A percentile compares a stretch with the other conserved stretches of the same genome.
Evolutionary conservation across 1,140 invertebrate species (phyloP).

Genomic region (Zeugodacus cucurbitae): DNA sequence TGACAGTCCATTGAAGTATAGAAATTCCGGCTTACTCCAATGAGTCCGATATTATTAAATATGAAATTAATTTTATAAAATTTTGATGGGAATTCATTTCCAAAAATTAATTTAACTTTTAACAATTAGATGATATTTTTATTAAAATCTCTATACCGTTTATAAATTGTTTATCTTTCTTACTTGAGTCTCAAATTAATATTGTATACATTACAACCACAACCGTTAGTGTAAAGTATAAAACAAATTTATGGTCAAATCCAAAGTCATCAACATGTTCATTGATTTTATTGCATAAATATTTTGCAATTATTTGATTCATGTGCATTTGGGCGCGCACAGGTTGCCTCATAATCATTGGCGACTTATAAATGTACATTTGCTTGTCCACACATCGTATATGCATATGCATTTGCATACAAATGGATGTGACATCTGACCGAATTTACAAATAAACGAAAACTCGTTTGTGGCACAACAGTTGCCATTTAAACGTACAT

Average conservation of each 20-base stretch:
- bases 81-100: too few relatives aligned
- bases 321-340: neutral
- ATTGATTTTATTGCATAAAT: neutral
- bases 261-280: neutral
- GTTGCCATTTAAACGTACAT: neutral
- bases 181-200: too few relatives aligned
- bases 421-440: neutral
- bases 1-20: too few relatives aligned
- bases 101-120: too few relatives aligned
- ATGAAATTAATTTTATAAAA: too few relatives aligned
- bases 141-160: too few relatives aligned
- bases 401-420: neutral
- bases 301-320: neutral
- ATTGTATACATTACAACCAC: neutral
- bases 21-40: too few relatives aligned
- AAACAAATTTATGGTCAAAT: neutral
- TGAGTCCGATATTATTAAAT: too few relatives aligned
- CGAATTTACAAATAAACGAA: neutral
- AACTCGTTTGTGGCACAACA: neutral
- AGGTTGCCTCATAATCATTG: neutral
- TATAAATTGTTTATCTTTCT: too few relatives aligned
- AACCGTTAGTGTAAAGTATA: neutral
- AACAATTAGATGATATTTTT: too few relatives aligned
- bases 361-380: neutral
- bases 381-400: neutral